Evolutionary conservation across 2,888 invertebrate genomes (phyloP), one percentile per base, ranked within the genome.

Genomic region (Lycia hirtaria): DNA sequence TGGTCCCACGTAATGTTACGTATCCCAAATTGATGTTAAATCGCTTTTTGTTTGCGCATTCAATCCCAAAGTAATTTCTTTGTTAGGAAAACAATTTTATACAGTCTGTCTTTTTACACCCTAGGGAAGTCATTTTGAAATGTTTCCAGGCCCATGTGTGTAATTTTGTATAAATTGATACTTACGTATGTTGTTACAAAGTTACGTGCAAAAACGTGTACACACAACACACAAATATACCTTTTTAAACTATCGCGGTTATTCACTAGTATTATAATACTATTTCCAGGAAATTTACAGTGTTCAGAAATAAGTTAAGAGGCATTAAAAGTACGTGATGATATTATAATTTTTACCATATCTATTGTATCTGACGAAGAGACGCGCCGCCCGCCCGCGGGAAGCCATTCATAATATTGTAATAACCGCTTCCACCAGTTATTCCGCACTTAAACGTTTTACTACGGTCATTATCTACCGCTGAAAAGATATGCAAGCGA

Each of bases 401-500:
- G 84, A 85, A 87, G 80, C 90, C 85, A 92, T 92, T 89, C 90
- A 90, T 91, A 91, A 91, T 90, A 90, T 88, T 89, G 90, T 92
- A 92, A 91, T 92, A 91, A 90, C 88, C 86, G 88, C 83, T 86
- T 83, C 88, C 81, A 90, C 80, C 90, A 88, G 89, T 91, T 91
- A 91, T 91, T 86, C 81, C 91, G 87, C 91, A 88, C 91, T 90
- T 91, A 91, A 91, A 88, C 90, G 92, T 88, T 92, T 91, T 88
- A 92, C 91, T 91, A 87, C 89, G 87, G 91, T 90, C 90, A 92
- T 92, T 92, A 92, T 91, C 90, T 88, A 88, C 85, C 90, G 88
- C 83, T 90, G 92, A 92, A 91, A 91, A 90, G 90, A 91, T 92
- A 91, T 92, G 88, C 91, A 90, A 77, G 85, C 90, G 80, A 90